These are phyloP conservation scores for Tribolium castaneum DNA, from an alignment of 1,140 invertebrate species.

Conservation along the genomic window DNA sequence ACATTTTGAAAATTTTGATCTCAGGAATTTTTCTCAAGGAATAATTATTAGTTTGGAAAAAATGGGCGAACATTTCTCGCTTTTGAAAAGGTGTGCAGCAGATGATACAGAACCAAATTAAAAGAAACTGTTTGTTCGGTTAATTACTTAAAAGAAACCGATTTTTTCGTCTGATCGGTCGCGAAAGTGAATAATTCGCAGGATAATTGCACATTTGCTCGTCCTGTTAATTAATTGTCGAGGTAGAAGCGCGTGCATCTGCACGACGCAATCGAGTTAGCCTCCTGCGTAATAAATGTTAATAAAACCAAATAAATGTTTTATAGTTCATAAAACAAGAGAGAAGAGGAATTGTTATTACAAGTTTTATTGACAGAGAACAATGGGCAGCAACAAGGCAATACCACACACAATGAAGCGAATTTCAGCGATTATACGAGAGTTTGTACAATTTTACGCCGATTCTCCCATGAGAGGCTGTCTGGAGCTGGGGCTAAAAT, in stretches of 20 bases:
- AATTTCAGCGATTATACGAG: constrained; percentile 3
- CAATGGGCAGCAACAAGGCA: constrained; percentile 15
- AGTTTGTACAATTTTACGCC: neutral
- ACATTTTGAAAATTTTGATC: too few relatives aligned
- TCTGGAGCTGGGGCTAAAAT: neutral
- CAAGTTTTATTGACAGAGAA: constrained; percentile 34
- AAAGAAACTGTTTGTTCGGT: neutral
- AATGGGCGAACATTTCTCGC: too few relatives aligned
- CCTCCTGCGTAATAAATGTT: constrained; percentile 10
- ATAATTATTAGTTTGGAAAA: too few relatives aligned
- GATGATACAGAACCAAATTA: too few relatives aligned
- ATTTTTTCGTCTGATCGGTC: neutral
- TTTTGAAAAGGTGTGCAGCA: too few relatives aligned
- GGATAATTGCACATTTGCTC: constrained; percentile 5
- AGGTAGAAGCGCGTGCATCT: constrained; percentile 9
- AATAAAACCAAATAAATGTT: constrained; percentile 31
- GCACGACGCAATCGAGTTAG: constrained; percentile 2
- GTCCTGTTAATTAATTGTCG: constrained; percentile 3
- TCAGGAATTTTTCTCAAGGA: too few relatives aligned
- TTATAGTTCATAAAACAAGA: constrained; percentile 27
- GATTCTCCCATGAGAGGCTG: constrained; percentile 18
- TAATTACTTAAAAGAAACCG: neutral
- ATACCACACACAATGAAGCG: constrained; percentile 31
- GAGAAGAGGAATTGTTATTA: constrained; percentile 29
- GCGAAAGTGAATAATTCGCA: constrained; percentile 12